A percentile compares a stretch with the other conserved stretches of the same genome.
phyloP scores from a whole-genome alignment of 1,140 invertebrate species.

The Papilio machaon region DNA sequence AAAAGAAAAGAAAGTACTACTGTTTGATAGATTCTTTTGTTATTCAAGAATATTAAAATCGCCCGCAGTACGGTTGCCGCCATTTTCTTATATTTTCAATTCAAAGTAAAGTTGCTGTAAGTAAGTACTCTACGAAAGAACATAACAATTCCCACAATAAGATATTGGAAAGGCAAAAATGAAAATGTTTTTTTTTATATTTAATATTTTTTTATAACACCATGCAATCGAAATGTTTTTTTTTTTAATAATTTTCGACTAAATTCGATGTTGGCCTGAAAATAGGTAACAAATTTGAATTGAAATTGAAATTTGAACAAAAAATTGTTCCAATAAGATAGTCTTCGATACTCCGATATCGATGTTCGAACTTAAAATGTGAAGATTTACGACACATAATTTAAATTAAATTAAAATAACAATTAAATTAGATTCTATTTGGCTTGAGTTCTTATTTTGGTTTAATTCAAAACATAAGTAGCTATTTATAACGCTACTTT shows the following conservation, averaged over 20 bases:
- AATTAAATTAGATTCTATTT: neutral
- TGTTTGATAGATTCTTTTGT: slow-evolving; percentile 22
- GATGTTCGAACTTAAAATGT: neutral
- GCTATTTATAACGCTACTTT: too few species aligned
- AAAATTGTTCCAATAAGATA: neutral
- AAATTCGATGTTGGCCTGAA: neutral
- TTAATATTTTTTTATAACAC: neutral
- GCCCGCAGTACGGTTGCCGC: neutral
- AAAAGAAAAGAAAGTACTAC: slow-evolving; percentile 14
- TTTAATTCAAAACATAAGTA: too few species aligned
- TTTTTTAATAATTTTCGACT: neutral
- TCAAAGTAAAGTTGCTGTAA: slow-evolving; percentile 22
- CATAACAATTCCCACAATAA: neutral
- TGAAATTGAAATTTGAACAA: too few species aligned
- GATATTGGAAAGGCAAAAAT: neutral
- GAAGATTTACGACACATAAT: neutral
- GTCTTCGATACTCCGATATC: neutral
- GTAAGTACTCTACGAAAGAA: neutral
- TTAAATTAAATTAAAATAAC: neutral
- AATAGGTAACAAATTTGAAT: slow-evolving; percentile 4
- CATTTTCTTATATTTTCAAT: slow-evolving; percentile 21
- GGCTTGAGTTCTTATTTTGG: too few species aligned
- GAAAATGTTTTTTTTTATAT: neutral
- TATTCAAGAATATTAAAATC: slow-evolving; percentile 25
- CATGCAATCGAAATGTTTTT: neutral